Evolutionary conservation across 2,888 invertebrate species (phyloP).

Genomic region (Pseudococcus viburni): DNA sequence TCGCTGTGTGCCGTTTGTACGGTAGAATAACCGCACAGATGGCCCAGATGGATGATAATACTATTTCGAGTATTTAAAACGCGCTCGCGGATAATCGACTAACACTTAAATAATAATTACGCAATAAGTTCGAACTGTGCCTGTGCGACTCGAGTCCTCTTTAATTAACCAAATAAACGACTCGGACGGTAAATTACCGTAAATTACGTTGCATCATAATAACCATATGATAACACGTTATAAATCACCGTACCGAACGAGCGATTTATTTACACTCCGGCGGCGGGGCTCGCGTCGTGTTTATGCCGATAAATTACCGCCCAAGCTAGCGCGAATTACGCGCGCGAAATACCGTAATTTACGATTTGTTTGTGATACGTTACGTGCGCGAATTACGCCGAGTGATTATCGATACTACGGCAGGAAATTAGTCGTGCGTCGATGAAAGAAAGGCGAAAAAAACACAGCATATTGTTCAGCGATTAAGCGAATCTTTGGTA

Average conservation of each 20-base stretch:
- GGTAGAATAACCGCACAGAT: slow-evolving; percentile 14
- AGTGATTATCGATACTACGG: neutral
- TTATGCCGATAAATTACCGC: neutral
- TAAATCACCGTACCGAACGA: neutral
- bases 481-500: neutral
- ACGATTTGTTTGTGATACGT: neutral
- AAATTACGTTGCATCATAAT: slow-evolving; percentile 16
- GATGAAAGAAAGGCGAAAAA: neutral
- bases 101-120: neutral
- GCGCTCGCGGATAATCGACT: slow-evolving; percentile 13
- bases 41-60: neutral
- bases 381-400: neutral
- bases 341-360: neutral
- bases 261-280: neutral
- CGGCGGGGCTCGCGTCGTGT: neutral
- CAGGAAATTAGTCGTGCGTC: neutral
- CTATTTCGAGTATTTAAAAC: neutral
- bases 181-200: slow-evolving; percentile 16
- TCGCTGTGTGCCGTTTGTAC: neutral
- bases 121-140: neutral
- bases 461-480: neutral
- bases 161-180: slow-evolving; percentile 11
- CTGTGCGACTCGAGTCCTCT: neutral
- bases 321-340: neutral
- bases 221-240: neutral